These are phyloP conservation scores for Cryptoblepharus egeriae DNA, from an alignment of 2,797 vertebrate species.

Conservation along the genomic window DNA sequence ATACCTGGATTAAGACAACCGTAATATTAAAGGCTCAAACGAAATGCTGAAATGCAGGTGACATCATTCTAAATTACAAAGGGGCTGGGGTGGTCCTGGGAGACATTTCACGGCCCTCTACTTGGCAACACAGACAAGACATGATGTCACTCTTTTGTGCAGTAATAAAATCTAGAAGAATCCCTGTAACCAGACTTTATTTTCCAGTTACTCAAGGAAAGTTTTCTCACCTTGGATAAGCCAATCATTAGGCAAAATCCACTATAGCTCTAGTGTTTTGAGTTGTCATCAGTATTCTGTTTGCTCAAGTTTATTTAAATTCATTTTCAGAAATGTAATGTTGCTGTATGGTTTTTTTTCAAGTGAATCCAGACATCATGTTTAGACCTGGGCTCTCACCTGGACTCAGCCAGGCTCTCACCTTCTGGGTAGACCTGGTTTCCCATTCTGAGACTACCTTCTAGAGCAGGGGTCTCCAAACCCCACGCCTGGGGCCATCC, in stretches of 20 bases:
- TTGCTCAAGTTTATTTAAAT: neutral
- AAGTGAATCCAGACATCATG: neutral
- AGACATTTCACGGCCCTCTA: neutral
- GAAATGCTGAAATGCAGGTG: slow-evolving; percentile 12
- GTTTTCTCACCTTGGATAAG: slow-evolving; percentile 8
- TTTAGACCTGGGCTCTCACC: too few relatives aligned
- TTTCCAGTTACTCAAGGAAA: neutral
- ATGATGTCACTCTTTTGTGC: slow-evolving; percentile 19
- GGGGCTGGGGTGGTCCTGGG: too few relatives aligned
- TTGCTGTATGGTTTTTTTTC: neutral
- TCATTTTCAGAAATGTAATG: neutral
- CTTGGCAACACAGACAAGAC: neutral
- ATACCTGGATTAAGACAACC: slow-evolving; percentile 21
- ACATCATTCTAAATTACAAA: neutral
- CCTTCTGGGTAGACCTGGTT: too few relatives aligned
- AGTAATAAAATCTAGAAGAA: neutral
- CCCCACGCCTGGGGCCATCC: too few relatives aligned
- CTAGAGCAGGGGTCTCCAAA: too few relatives aligned
- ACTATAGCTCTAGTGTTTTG: neutral
- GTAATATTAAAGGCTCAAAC: slow-evolving; percentile 10
- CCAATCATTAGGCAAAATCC: neutral
- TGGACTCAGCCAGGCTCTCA: too few relatives aligned
- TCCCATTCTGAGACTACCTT: too few relatives aligned
- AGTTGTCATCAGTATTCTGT: neutral
- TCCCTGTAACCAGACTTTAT: slow-evolving; percentile 27